Conservation (phyloP, 2,113 vertebrate species). For the Nerophis lumbriciformis region DNA sequence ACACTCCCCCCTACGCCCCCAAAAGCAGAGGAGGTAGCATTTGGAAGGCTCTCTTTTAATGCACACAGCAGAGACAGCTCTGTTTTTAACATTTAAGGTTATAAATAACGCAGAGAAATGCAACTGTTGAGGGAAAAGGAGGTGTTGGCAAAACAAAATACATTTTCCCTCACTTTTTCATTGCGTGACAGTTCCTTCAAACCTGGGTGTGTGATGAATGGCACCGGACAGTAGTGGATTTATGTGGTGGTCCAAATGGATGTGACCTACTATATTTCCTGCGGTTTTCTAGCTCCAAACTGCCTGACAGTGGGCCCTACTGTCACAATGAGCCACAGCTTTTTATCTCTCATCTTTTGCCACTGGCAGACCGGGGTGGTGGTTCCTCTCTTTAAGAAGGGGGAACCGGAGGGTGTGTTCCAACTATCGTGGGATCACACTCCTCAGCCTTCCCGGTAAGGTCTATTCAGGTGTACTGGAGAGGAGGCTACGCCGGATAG, state of each 20-base stretch:
- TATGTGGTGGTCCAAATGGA: constrained; percentile 66
- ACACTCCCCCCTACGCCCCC: constrained; percentile 51
- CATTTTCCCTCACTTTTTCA: constrained; percentile 41
- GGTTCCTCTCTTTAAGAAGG: too few species aligned
- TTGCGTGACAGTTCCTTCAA: constrained; percentile 38
- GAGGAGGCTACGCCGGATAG: too few species aligned
- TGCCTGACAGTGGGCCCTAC: constrained; percentile 53
- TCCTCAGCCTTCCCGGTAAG: too few species aligned
- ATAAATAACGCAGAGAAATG: constrained; percentile 55
- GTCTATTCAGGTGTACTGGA: too few species aligned
- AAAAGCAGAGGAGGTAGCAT: constrained; percentile 47
- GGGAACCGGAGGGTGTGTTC: too few species aligned
- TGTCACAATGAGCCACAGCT: constrained; percentile 50
- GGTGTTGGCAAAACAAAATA: constrained; percentile 60
- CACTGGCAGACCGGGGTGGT: too few species aligned
- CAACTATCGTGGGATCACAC: too few species aligned
- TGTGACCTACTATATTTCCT: constrained; percentile 69
- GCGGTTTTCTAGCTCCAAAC: constrained; percentile 52
- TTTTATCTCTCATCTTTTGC: constrained; percentile 50
- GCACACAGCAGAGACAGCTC: constrained; percentile 52
- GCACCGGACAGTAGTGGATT: constrained; percentile 53
- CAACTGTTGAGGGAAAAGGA: constrained; percentile 54
- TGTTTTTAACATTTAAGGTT: constrained; percentile 69
- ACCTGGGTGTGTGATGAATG: constrained; percentile 54
- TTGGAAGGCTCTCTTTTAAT: constrained; percentile 56